Base-by-base conservation (phyloP, 2,113 vertebrate genomes). In the Chrysochloris asiatica region DNA sequence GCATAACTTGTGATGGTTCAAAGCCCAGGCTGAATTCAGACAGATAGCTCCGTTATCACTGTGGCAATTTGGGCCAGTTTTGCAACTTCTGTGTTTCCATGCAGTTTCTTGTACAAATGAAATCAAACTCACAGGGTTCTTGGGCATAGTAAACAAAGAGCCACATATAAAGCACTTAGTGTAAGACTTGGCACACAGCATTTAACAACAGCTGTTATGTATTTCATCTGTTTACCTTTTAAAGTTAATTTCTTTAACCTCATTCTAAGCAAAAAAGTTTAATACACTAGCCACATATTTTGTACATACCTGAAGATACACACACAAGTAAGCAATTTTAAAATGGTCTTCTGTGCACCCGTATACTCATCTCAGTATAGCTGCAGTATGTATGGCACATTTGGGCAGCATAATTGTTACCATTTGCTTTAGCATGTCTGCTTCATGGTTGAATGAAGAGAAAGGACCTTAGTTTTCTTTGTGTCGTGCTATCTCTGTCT, bases 181-280 rank as follows among this genome's bases (percentile, higher is more conserved):
- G 45, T 1, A 45, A 52, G 43, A 43, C 47, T 36, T 2, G 2
- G 54, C 63, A 48, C 33, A 41, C 2, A 26, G 50, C 48, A 59
- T 43, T 89, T 38, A 2, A 3, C 33, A 50, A 71, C 3, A 56
- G 38, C 72, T 83, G 13, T 71, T 69, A 48, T 41, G 76, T 91
- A 38, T 75, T 75, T 85, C n/a, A 86, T 73, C 47, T 61, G 21
- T 5, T 47, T 47, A 38, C 17, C n/a, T 59, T 87, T 87, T 84
- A 78, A 33, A 83, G 48, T 77, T 81, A 22, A 90, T 67, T 82
- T 76, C 24, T 89, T 87, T 78, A 72, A 63, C 54, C 30, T 93
- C 19, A 33, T 48, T 65, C 72, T 78, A 36, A 78, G 72, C 67
- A 89, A 94, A 81, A 61, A 89, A 19, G 36, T 48, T 78, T 36